Evolutionary conservation across 1,140 invertebrate species (phyloP).

Genomic region (Caenorhabditis inopinata): DNA sequence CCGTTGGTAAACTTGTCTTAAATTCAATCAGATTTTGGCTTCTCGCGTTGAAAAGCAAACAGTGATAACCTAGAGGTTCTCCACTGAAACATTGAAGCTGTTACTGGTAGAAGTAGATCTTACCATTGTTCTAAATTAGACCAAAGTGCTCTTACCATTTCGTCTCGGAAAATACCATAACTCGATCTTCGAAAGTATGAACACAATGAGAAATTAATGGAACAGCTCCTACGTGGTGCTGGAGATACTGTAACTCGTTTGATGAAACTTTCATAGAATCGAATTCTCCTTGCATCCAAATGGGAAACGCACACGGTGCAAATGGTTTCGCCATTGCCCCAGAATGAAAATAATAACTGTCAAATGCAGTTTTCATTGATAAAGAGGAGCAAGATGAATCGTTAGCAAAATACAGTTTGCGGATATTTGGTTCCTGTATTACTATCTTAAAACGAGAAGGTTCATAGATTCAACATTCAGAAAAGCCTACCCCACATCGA

Average conservation of each 20-base stretch:
- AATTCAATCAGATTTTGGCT: conserved; percentile 51
- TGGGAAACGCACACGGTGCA: conserved; percentile 43
- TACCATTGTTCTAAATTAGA: not conserved
- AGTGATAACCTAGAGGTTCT: conserved; percentile 50
- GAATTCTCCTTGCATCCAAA: conserved; percentile 47
- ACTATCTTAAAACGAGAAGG: not conserved
- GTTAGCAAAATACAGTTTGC: conserved; percentile 8
- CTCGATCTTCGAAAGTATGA: conserved; percentile 34
- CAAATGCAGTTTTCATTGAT: conserved; percentile 23
- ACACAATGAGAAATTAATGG: conserved; percentile 44
- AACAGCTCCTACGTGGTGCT: conserved; percentile 34
- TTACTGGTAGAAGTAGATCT: not conserved
- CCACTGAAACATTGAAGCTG: conserved; percentile 41
- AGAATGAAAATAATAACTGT: conserved; percentile 7
- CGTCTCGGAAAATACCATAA: conserved; percentile 40
- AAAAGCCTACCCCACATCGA: conserved; percentile 5
- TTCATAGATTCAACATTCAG: no score
- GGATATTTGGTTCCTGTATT: not conserved
- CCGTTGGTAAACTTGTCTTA: conserved; percentile 49
- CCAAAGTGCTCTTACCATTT: conserved; percentile 9
- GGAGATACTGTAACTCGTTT: conserved; percentile 34
- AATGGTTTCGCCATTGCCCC: conserved; percentile 6
- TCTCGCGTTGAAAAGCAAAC: conserved; percentile 50
- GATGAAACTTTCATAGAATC: conserved; percentile 32
- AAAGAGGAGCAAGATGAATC: conserved; percentile 26